Base-by-base conservation (phyloP, 2,888 invertebrate genomes). In the Clunio marinus region DNA sequence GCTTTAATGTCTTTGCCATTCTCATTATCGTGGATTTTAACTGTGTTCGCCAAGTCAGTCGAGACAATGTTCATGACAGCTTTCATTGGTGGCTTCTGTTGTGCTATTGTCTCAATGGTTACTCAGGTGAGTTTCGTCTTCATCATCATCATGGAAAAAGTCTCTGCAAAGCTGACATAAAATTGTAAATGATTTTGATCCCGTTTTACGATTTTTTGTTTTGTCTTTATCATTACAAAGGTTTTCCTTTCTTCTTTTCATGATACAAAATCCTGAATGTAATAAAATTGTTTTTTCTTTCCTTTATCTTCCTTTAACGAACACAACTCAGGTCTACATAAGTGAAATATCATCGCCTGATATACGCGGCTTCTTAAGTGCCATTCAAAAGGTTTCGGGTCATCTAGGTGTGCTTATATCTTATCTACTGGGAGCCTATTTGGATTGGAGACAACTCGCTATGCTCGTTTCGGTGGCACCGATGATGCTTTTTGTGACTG, bases 341-440 rank as follows among this genome's bases (percentile, higher is more conserved):
- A 92, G 92, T 75, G 95, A 96, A 81, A 92, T 93, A 74, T 88
- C 94, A 25, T 88, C 91, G 22, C 90, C 92, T 1, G 88, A 90
- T 70, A 88, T 93, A 71, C 83, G 95, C 27, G 95, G 94, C 25
- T 89, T 91, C 72, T 82, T 95, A 69, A 93, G 93, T 75, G 90
- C 93, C 3, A 86, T 93, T 70, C 83, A 92, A 71, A 95, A 95
- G 78, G 86, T 94, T 71, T 88, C 88, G 71, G 88, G 91, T 17
- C 92, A 93, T 76, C 83, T 91, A 32, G 95, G 95, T 27, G 89
- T 93, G 13, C 82, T 95, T 32, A 84, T 90, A 74, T 88, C 90
- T 65, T 93, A 92, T 79, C 85, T 88, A 69, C 86, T 91, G 27
- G 94, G 94, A 57, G 88, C 91, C 15, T 88, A 88, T 76, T 80